Conservation (phyloP, 2,888 invertebrate species). For the Ernsta delagoae region DNA sequence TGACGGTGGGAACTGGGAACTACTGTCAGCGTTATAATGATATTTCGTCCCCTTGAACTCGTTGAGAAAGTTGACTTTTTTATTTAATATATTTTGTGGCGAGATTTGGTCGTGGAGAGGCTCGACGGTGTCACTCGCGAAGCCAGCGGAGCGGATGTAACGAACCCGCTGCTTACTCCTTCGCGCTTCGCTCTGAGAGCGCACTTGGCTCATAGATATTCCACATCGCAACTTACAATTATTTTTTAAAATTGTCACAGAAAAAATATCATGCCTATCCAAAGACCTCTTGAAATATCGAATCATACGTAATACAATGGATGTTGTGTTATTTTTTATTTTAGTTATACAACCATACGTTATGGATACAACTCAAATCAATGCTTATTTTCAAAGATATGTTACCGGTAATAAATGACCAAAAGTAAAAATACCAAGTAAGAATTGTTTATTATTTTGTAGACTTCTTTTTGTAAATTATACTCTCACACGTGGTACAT, state of each 20-base stretch:
- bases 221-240: conserved; percentile 40
- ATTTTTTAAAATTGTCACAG: conserved; percentile 31
- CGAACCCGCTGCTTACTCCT: conserved; percentile 67
- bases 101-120: conserved; percentile 70
- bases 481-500: conserved; percentile 10
- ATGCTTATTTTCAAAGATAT: no score
- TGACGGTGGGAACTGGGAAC: conserved; percentile 43
- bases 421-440: no score
- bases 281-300: background rate
- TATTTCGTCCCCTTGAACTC: conserved; percentile 61
- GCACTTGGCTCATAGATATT: conserved; percentile 48
- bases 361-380: no score
- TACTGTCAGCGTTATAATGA: conserved; percentile 53
- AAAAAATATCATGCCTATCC: conserved; percentile 18
- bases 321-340: background rate
- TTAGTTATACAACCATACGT: no score
- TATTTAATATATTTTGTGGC: conserved; percentile 70
- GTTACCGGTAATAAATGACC: no score
- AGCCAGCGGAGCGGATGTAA: conserved; percentile 75
- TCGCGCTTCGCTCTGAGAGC: conserved; percentile 49
- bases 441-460: background rate
- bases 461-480: background rate
- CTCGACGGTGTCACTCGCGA: conserved; percentile 74
- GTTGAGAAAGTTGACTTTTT: conserved; percentile 67
- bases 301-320: background rate